Evolutionary conservation across 2,888 invertebrate genomes (phyloP).

Genomic region (Rhabditoides inermis): DNA sequence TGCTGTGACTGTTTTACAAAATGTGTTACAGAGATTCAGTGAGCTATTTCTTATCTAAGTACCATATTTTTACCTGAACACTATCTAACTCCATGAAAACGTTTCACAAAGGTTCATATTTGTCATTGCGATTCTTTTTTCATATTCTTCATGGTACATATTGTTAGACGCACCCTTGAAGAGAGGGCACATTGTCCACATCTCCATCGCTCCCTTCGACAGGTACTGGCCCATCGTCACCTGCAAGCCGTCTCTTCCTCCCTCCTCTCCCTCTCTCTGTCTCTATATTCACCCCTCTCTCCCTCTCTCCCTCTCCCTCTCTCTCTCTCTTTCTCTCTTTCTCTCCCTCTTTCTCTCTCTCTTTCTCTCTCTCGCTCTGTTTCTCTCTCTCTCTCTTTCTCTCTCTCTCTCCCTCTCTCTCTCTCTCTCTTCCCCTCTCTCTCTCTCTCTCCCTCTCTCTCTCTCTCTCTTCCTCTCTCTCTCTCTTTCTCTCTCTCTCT

Average conservation of each 20-base stretch:
- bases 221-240: too few species aligned
- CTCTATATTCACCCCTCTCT: slow-evolving; percentile 13
- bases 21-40: too few species aligned
- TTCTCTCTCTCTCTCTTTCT: slow-evolving; percentile 10
- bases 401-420: too few species aligned
- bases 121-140: slow-evolving; percentile 1
- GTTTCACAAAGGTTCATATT: too few species aligned
- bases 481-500: slow-evolving; percentile 13
- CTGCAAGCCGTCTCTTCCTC: slow-evolving; percentile 7
- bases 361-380: slow-evolving; percentile 12
- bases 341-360: slow-evolving; percentile 16
- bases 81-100: too few species aligned
- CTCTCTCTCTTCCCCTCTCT: slow-evolving; percentile 5
- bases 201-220: slow-evolving; percentile 51
- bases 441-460: slow-evolving; percentile 14
- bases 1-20: background rate
- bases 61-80: too few species aligned
- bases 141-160: background rate
- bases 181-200: slow-evolving; percentile 51
- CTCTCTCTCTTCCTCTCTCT: slow-evolving; percentile 21
- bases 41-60: too few species aligned
- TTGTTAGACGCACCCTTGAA: slow-evolving; percentile 32
- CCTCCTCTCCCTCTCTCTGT: background rate
- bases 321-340: slow-evolving; percentile 11
- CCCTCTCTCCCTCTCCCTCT: slow-evolving; percentile 10